Base-by-base conservation (phyloP, 2,797 vertebrate genomes). In the Sebastes melanostomus region DNA sequence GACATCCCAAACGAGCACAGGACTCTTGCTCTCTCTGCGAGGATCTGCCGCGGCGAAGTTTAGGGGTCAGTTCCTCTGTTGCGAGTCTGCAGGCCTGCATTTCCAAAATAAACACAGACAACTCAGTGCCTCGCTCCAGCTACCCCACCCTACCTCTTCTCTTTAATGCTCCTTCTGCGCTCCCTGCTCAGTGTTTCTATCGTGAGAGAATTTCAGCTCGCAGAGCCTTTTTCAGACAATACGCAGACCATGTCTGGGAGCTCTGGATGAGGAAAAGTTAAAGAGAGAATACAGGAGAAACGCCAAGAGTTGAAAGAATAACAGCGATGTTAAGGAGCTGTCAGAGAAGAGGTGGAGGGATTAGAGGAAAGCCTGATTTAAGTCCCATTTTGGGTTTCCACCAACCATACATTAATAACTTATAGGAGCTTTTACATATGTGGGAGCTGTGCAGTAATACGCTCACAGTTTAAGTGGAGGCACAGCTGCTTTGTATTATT, bases 41-140 rank as follows among this genome's bases (percentile, higher is more conserved):
- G 66, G 69, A 78, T 85, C 81, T 82, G 75, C 78, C 78, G 73
- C 32, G 16, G 72, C 73, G 72, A 77, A 82, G 82, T 85, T 69
- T 69, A 86, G 74, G 82, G 89, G 91, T 93, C 89, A 86, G 87
- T 89, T 93, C 89, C 88, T 89, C 80, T 88, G 88, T 84, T 91
- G 88, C 72, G 42, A 88, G 92, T 88, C 89, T 92, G 88, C 82
- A 72, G 82, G 90, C 82, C 77, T 84, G 86, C 92, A 91, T 91
- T 89, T 94, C 93, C 94, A 96, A 95, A 95, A 94, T 92, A 95
- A 96, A 96, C 94, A 95, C 93, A 93, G 94, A 93, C 90, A 91
- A 92, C 91, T 91, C 88, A 80, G 86, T 89, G 89, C 92, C 89
- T 92, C 86, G 55, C 79, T 93, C 92, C 84, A 88, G 69, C 86